Percentiles rank a stretch among this genome's conserved stretches.
Conservation (phyloP, 1,140 invertebrate species). For the Tribolium madens region DNA sequence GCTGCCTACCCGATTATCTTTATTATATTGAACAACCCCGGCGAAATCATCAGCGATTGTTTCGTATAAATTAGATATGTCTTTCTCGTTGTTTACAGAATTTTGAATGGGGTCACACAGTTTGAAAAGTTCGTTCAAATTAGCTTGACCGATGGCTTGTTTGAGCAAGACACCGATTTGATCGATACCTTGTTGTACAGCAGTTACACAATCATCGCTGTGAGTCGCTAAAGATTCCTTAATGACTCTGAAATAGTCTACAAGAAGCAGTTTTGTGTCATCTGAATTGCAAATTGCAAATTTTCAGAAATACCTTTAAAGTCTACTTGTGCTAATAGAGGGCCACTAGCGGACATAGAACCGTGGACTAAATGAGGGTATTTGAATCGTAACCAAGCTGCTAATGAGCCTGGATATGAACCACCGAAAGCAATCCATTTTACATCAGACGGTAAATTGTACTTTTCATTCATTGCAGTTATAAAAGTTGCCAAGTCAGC, state of each 20-base stretch:
- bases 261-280: background rate
- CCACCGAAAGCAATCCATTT: conserved; percentile 95
- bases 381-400: conserved; percentile 90
- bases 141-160: conserved; percentile 71
- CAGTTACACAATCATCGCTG: conserved; percentile 73
- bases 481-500: conserved; percentile 91
- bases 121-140: conserved; percentile 77
- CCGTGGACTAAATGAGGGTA: conserved; percentile 91
- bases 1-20: conserved; percentile 84
- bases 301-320: conserved; percentile 74
- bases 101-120: conserved; percentile 83
- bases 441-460: conserved; percentile 72
- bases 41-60: conserved; percentile 86
- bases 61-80: conserved; percentile 85
- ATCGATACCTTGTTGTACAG: conserved; percentile 74
- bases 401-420: conserved; percentile 90
- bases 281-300: background rate
- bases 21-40: conserved; percentile 94
- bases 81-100: conserved; percentile 72
- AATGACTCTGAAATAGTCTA: conserved; percentile 35
- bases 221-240: conserved; percentile 64
- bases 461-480: conserved; percentile 73
- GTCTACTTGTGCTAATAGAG: conserved; percentile 84
- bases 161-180: conserved; percentile 76
- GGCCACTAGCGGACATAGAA: conserved; percentile 88